Evolutionary conservation across 2,113 vertebrate species (phyloP), one percentile per base, ranked within the genome.

Genomic region (Anoplopoma fimbria): DNA sequence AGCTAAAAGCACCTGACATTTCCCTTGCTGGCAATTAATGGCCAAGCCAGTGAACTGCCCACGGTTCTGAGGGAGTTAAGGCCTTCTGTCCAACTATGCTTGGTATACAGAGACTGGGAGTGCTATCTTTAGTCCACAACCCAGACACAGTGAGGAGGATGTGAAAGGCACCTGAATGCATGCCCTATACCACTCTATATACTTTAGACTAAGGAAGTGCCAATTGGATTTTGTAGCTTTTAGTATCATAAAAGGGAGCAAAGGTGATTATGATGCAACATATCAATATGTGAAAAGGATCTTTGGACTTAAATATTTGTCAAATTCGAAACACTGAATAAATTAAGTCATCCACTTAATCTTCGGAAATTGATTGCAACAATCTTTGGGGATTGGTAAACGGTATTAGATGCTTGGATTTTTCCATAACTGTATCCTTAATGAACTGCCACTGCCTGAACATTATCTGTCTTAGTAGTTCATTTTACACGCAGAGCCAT

Each of bases 1-100:
- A 49, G 61, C 76, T 87, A 79, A 89, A 91, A 89, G 84, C 87
- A 51, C 53, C 76, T 88, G 84, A 88, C 87, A 89, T 91, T 90
- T 90, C 58, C 73, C 45, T 85, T n/a, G 27, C 79, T 38, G 45
- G 36, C 75, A 67, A 79, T 86, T 88, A 53, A 86, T 62, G 61
- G n/a, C 33, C 53, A 33, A 67, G 55, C 34, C 0, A 14, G 72
- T 58, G 47, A 55, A 55, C 71, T 70, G 69, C 71, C 57, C 73
- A 75, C 21, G 0, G n/a, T 0, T 79, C 31, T 25, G 49, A 62
- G 69, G 61, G 33, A 63, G 57, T 70, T 53, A 17, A 7, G 4
- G 49, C 72, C 42, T 76, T n/a, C 45, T 1, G 21, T 40, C 38
- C 69, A 79, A 36, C 12, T 64, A 12, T 47, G 55, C 60, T 55